Percentiles rank a stretch among this genome's conserved stretches.
Evolutionary conservation across 1,140 invertebrate genomes (phyloP).

Genomic region (Ericerus pela): DNA sequence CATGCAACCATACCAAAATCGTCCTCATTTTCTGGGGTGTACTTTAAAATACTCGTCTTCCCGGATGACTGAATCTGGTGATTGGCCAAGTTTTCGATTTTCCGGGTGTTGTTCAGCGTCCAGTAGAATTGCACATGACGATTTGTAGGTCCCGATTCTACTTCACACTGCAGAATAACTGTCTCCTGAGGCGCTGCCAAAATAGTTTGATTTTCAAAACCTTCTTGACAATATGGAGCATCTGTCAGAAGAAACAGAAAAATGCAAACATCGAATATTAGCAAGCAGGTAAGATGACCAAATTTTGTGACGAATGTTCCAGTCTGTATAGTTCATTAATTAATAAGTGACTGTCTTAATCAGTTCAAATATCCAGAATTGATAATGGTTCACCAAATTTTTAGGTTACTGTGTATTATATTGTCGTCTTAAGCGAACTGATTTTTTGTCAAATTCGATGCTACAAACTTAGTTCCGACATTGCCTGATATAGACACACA

Average conservation of each 20-base stretch:
- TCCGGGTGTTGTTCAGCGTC: conserved; percentile 83
- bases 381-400: too few relatives aligned
- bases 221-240: background rate
- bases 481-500: too few relatives aligned
- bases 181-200: conserved; percentile 60
- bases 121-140: conserved; percentile 57
- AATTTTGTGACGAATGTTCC: too few relatives aligned
- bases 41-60: conserved; percentile 36
- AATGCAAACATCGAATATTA: too few relatives aligned
- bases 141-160: conserved; percentile 73
- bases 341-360: too few relatives aligned
- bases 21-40: conserved; percentile 36
- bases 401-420: too few relatives aligned
- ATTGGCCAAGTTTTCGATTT: conserved; percentile 60
- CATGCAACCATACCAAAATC: conserved; percentile 64
- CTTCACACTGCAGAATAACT: conserved; percentile 65
- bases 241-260: background rate
- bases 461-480: too few relatives aligned
- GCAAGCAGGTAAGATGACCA: too few relatives aligned
- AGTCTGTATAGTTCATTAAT: too few relatives aligned
- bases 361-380: too few relatives aligned
- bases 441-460: too few relatives aligned
- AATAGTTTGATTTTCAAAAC: background rate
- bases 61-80: conserved; percentile 42
- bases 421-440: too few relatives aligned